Percentiles rank a stretch among this genome's conserved stretches.
These are phyloP conservation scores for Hippoglossus hippoglossus DNA, from an alignment of 2,797 vertebrate genomes.

Conservation along the genomic window DNA sequence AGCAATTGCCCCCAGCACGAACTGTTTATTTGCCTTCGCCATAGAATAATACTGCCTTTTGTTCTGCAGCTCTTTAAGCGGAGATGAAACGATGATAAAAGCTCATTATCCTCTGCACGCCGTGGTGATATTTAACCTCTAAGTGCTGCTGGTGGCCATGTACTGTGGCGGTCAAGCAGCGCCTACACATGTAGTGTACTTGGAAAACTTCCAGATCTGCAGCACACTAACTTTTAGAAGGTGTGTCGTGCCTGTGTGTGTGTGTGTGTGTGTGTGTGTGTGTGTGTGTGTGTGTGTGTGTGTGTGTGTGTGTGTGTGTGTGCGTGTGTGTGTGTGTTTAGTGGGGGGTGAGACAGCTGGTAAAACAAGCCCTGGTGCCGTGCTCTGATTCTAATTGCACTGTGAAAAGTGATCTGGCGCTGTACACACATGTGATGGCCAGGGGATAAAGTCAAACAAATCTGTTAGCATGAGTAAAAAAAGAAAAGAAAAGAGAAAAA, in stretches of 20 bases:
- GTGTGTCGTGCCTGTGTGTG: conserved; percentile 30
- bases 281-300: conserved; percentile 22
- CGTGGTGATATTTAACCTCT: conserved; percentile 65
- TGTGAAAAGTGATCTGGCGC: conserved; percentile 74
- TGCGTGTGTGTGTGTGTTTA: conserved; percentile 55
- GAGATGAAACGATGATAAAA: conserved; percentile 71
- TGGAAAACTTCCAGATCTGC: conserved; percentile 65
- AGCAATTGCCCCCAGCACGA: conserved; percentile 74
- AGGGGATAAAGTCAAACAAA: conserved; percentile 75
- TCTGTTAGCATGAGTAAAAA: conserved; percentile 55
- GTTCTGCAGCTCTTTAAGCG: conserved; percentile 63
- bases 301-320: conserved; percentile 31
- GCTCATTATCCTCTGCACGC: conserved; percentile 63
- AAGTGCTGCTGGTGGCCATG: conserved; percentile 52
- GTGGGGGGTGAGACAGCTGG: conserved; percentile 70
- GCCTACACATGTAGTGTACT: conserved; percentile 45
- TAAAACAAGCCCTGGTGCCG: conserved; percentile 70
- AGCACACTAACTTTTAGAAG: conserved; percentile 48
- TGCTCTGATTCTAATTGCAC: conserved; percentile 75
- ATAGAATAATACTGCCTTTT: conserved; percentile 74
- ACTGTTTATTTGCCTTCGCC: conserved; percentile 78
- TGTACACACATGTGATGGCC: conserved; percentile 62
- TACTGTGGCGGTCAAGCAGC: conserved; percentile 40
- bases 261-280: background rate
- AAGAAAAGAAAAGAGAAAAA: conserved; percentile 25